Conservation (phyloP, 1,140 invertebrate genomes). For the Atta colombica region DNA sequence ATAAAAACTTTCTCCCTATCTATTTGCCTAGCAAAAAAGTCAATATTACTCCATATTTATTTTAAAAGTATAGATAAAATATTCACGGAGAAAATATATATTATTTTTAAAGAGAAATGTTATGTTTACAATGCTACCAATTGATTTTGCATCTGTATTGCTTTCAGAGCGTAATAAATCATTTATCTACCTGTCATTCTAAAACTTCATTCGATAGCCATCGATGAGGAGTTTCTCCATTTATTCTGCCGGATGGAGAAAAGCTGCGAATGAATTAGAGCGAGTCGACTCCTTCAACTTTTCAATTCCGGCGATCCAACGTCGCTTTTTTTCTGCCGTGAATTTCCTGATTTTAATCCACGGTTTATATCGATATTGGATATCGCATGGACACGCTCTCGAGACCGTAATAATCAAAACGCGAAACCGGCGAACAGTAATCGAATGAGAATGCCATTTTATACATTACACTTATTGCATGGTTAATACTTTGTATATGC, state of each 20-base stretch:
- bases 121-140: neutral
- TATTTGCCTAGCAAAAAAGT: neutral
- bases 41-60: neutral
- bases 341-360: conserved; percentile 42
- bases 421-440: neutral
- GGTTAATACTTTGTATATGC: neutral
- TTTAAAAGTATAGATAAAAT: neutral
- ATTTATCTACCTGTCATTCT: conserved; percentile 42
- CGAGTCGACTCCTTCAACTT: conserved; percentile 57
- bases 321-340: conserved; percentile 49
- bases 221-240: conserved; percentile 43
- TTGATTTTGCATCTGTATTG: conserved; percentile 42
- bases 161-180: conserved; percentile 45
- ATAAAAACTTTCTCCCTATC: neutral
- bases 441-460: neutral
- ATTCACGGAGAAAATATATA: neutral
- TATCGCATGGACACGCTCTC: conserved; percentile 16
- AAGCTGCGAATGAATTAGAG: conserved; percentile 77
- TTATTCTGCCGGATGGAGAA: conserved; percentile 38
- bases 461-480: neutral
- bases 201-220: conserved; percentile 41
- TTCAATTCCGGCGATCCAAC: conserved; percentile 50
- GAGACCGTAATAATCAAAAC: conserved; percentile 40
- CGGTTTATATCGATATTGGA: conserved; percentile 49
- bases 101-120: conserved; percentile 13